Conservation (phyloP, 2,797 vertebrate species). For the Enteromius anoplus region DNA sequence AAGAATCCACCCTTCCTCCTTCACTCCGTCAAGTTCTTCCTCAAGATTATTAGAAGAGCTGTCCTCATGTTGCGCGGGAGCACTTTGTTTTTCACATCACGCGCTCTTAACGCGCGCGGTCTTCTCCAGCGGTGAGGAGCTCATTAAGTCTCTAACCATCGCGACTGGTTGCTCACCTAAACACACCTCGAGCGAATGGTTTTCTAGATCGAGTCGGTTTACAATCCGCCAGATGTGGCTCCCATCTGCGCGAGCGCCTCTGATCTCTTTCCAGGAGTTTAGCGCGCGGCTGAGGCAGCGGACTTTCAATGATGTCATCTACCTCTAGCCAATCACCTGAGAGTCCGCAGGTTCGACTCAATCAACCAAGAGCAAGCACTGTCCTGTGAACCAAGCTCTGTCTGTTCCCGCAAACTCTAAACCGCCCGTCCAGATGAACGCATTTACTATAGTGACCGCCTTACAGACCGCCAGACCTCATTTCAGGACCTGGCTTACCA, state of each 20-base stretch:
- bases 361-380: slow-evolving; percentile 46
- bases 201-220: slow-evolving; percentile 36
- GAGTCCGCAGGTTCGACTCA: slow-evolving; percentile 41
- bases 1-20: slow-evolving; percentile 45
- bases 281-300: slow-evolving; percentile 45
- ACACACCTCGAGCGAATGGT: slow-evolving; percentile 41
- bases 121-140: slow-evolving; percentile 33
- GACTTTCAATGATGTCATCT: slow-evolving; percentile 72
- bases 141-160: slow-evolving; percentile 38
- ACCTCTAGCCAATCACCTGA: slow-evolving; percentile 71
- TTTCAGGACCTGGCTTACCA: not conserved
- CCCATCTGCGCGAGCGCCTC: slow-evolving; percentile 52
- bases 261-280: slow-evolving; percentile 59
- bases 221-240: slow-evolving; percentile 59
- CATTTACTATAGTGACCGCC: not conserved
- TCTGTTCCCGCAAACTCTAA: not conserved
- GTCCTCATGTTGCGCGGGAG: slow-evolving; percentile 49
- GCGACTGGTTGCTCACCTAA: slow-evolving; percentile 39
- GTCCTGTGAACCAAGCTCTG: slow-evolving; percentile 4
- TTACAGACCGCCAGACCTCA: not conserved
- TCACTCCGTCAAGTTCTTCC: slow-evolving; percentile 48
- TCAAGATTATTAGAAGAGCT: slow-evolving; percentile 26
- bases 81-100: slow-evolving; percentile 40
- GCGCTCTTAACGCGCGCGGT: slow-evolving; percentile 22
- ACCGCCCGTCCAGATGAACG: not conserved